Evolutionary conservation across 1,140 invertebrate species (phyloP).

Genomic region (Berghia stephanieae): DNA sequence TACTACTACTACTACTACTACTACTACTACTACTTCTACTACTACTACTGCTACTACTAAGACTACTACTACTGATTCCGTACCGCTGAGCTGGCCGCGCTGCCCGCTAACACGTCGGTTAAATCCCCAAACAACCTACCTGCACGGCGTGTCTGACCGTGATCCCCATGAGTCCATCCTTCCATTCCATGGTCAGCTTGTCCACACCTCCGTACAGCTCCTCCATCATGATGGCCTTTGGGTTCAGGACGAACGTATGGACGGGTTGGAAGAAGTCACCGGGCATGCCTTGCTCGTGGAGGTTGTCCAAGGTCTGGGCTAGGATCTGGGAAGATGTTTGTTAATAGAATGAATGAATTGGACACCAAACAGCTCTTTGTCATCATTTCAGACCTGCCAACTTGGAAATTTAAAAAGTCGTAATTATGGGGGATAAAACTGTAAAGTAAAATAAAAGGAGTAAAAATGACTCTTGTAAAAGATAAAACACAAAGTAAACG

Average conservation of each 20-base stretch:
- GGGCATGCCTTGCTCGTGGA: conserved; percentile 49
- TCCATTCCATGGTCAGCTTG: conserved; percentile 67
- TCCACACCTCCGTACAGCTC: conserved; percentile 67
- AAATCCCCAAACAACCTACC: conserved; percentile 41
- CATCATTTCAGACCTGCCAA: no score
- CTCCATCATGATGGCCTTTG: conserved; percentile 68
- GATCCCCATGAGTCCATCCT: conserved; percentile 66
- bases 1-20: no score
- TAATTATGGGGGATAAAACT: no score
- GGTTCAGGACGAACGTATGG: conserved; percentile 64
- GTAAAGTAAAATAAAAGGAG: no score
- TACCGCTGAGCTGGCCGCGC: neutral
- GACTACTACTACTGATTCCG: no score
- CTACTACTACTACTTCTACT: no score
- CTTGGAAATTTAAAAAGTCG: no score
- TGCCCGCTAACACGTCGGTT: neutral
- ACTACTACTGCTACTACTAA: no score
- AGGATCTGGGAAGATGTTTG: conserved; percentile 58
- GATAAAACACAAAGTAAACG: no score
- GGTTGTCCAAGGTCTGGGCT: conserved; percentile 55
- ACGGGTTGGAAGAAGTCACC: conserved; percentile 66
- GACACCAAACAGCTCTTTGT: neutral
- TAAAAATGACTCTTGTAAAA: no score
- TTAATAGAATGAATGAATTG: neutral
- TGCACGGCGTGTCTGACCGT: conserved; percentile 63